Conservation (phyloP, 2,113 vertebrate genomes). For the Osmerus mordax region DNA sequence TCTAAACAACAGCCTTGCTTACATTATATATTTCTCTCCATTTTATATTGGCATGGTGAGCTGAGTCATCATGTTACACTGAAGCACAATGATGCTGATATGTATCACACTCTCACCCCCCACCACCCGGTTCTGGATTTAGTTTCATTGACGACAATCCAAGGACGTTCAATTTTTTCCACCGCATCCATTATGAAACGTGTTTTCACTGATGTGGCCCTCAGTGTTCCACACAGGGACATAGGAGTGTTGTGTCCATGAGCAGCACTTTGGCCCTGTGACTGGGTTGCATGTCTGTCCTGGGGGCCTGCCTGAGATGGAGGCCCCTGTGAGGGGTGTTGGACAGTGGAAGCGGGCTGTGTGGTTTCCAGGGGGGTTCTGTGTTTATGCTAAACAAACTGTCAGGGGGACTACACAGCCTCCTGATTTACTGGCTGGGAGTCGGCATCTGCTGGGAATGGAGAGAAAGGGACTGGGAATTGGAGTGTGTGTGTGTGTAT, state of each 20-base stretch:
- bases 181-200: conserved; percentile 44
- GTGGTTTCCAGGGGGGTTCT: conserved; percentile 45
- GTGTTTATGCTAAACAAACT: conserved; percentile 52
- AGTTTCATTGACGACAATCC: conserved; percentile 21
- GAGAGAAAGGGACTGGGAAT: conserved; percentile 47
- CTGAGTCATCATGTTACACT: conserved; percentile 42
- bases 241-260: background rate
- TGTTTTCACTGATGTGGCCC: too few relatives aligned
- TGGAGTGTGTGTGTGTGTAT: conserved; percentile 32
- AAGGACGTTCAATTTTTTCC: conserved; percentile 39
- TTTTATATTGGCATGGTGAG: background rate
- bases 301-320: conserved; percentile 3
- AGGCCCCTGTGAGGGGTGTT: conserved; percentile 28
- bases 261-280: background rate
- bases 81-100: conserved; percentile 32
- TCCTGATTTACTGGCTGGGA: conserved; percentile 51
- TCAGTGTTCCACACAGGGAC: too few relatives aligned
- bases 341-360: conserved; percentile 38
- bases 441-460: conserved; percentile 41
- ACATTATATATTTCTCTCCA: conserved; percentile 5
- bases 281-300: conserved; percentile 1
- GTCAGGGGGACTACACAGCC: conserved; percentile 40
- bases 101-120: conserved; percentile 4
- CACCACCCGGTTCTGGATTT: conserved; percentile 32
- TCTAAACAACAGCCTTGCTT: conserved; percentile 20